phyloP scores from a whole-genome alignment of 2,888 invertebrate species.

The Deroplatys truncata region DNA sequence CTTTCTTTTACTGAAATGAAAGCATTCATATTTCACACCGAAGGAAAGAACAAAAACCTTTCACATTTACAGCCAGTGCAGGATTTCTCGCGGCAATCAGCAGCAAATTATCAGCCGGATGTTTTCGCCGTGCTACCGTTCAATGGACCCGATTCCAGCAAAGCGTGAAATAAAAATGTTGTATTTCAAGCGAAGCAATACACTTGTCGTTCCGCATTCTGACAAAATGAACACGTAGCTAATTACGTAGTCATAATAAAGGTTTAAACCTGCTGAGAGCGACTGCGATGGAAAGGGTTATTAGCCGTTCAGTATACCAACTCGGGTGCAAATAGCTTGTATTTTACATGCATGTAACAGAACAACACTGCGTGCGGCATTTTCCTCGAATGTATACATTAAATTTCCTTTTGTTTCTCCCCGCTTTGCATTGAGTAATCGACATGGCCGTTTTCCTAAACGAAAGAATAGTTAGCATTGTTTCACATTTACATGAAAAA shows the following conservation, averaged over 20 bases:
- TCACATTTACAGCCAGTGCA: not conserved
- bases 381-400: not conserved
- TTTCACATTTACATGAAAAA: no score
- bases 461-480: not conserved
- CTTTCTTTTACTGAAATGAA: not conserved
- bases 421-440: not conserved
- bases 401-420: not conserved
- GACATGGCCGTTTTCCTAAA: not conserved
- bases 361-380: not conserved
- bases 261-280: not conserved
- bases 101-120: not conserved
- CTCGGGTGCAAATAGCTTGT: not conserved
- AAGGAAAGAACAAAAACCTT: not conserved
- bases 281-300: not conserved
- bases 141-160: not conserved
- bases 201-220: not conserved
- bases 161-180: not conserved
- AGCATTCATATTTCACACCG: not conserved
- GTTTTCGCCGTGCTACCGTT: not conserved
- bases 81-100: not conserved
- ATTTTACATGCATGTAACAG: not conserved
- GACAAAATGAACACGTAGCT: constrained; percentile 2
- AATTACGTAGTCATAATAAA: constrained; percentile 8
- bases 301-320: not conserved
- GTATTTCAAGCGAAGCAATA: not conserved